Percentiles rank a stretch among this genome's conserved stretches.
phyloP scores from a whole-genome alignment of 2,888 invertebrate genomes.

The Catocala fraxini region DNA sequence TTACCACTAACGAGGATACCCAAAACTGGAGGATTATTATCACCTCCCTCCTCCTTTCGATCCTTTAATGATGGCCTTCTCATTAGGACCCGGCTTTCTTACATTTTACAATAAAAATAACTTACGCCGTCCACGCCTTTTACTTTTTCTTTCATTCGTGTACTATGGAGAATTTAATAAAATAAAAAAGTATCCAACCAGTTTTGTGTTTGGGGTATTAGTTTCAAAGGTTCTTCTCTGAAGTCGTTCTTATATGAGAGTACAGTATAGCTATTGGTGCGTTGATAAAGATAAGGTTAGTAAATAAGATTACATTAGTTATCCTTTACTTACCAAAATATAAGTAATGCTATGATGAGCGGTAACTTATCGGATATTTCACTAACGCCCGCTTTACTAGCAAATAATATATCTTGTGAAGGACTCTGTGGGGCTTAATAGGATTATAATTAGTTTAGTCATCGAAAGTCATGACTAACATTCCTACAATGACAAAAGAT shows the following conservation, averaged over 20 bases:
- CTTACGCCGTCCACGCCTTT: constrained; percentile 22
- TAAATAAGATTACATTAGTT: no score
- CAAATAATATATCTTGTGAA: no score
- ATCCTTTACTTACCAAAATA: no score
- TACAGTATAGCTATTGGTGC: neutral
- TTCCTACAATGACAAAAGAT: no score
- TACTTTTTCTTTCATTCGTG: constrained; percentile 30
- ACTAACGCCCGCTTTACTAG: no score
- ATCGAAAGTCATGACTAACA: no score
- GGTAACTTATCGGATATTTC: no score
- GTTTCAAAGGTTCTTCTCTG: constrained; percentile 3
- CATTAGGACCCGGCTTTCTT: constrained; percentile 57
- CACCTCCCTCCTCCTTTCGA: constrained; percentile 64
- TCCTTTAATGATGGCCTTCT: constrained; percentile 63
- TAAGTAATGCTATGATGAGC: no score
- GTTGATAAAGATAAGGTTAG: no score
- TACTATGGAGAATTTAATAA: constrained; percentile 14
- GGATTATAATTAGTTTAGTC: no score
- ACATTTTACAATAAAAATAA: constrained; percentile 49
- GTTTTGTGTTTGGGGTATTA: constrained; percentile 15
- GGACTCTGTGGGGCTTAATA: no score
- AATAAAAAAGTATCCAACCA: constrained; percentile 11
- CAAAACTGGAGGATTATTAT: constrained; percentile 69
- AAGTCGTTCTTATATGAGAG: neutral
- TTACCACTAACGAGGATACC: constrained; percentile 44